Conservation (phyloP, 1,140 invertebrate species). For the Hesperophylax magnus region DNA sequence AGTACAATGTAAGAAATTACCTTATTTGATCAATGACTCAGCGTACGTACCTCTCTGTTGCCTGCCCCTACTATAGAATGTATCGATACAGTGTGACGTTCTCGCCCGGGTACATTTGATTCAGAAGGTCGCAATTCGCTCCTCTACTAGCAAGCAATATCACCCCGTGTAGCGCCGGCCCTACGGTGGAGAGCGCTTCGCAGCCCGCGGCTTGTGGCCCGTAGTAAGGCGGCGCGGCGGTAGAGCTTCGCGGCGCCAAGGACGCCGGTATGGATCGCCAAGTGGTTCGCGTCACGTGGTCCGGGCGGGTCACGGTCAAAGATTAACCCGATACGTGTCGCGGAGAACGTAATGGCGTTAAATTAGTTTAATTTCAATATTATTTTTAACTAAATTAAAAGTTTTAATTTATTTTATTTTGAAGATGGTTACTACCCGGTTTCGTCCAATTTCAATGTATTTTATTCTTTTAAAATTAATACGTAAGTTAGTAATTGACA, state of each 20-base stretch:
- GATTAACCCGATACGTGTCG: conserved; percentile 2
- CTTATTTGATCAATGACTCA: neutral
- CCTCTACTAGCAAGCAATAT: too few relatives aligned
- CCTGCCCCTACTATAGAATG: neutral
- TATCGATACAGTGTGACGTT: conserved; percentile 10
- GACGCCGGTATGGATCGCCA: conserved; percentile 30
- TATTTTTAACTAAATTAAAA: too few relatives aligned
- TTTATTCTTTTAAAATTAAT: too few relatives aligned
- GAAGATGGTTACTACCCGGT: too few relatives aligned
- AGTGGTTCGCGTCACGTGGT: conserved; percentile 33
- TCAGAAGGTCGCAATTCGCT: too few relatives aligned
- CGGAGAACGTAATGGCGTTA: too few relatives aligned
- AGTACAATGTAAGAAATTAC: too few relatives aligned
- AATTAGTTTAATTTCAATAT: too few relatives aligned
- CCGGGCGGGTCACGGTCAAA: conserved; percentile 30
- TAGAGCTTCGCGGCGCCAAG: conserved; percentile 4
- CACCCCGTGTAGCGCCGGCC: neutral
- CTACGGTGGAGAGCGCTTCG: conserved; percentile 1
- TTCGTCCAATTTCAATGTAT: too few relatives aligned
- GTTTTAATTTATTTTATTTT: too few relatives aligned
- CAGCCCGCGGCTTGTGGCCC: neutral
- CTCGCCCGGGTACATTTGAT: too few relatives aligned
- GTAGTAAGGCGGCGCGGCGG: neutral
- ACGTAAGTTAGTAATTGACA: too few relatives aligned
- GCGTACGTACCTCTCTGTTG: neutral